These are phyloP conservation scores for Exocentrus adspersus DNA, from an alignment of 2,888 invertebrate genomes.

Conservation along the genomic window DNA sequence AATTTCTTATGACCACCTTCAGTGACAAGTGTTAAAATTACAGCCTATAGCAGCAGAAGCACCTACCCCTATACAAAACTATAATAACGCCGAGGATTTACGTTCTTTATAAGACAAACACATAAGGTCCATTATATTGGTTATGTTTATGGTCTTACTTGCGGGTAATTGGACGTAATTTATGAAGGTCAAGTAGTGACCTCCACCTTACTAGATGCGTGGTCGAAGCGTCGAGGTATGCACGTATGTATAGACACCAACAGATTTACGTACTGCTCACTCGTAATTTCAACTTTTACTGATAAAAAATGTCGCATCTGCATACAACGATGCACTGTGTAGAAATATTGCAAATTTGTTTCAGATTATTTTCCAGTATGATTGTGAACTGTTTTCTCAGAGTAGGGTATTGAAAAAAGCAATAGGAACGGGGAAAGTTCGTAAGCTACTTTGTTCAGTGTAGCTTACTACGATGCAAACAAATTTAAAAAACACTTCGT, in stretches of 20 bases:
- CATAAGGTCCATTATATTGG: not conserved
- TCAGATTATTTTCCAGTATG: too few relatives aligned
- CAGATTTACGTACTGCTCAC: not conserved
- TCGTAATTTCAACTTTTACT: too few relatives aligned
- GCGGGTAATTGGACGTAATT: slow-evolving; percentile 20
- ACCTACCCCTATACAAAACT: not conserved
- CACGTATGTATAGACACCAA: not conserved
- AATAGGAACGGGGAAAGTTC: too few relatives aligned
- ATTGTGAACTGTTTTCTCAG: too few relatives aligned
- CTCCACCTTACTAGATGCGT: slow-evolving; percentile 15
- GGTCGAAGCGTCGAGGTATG: slow-evolving; percentile 9
- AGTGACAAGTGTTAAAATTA: not conserved
- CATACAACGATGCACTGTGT: too few relatives aligned
- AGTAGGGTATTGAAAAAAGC: too few relatives aligned
- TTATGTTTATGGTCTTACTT: slow-evolving; percentile 15
- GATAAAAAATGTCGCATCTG: too few relatives aligned
- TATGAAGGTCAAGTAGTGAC: slow-evolving; percentile 17
- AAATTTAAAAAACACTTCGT: too few relatives aligned
- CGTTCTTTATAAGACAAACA: not conserved
- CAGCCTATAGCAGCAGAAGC: not conserved
- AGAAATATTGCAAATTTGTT: too few relatives aligned
- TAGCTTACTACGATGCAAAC: too few relatives aligned
- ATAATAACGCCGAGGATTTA: not conserved
- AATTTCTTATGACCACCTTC: not conserved
- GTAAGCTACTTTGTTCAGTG: too few relatives aligned